Conservation (phyloP, 2,888 invertebrate species). For the Neria commutata region DNA sequence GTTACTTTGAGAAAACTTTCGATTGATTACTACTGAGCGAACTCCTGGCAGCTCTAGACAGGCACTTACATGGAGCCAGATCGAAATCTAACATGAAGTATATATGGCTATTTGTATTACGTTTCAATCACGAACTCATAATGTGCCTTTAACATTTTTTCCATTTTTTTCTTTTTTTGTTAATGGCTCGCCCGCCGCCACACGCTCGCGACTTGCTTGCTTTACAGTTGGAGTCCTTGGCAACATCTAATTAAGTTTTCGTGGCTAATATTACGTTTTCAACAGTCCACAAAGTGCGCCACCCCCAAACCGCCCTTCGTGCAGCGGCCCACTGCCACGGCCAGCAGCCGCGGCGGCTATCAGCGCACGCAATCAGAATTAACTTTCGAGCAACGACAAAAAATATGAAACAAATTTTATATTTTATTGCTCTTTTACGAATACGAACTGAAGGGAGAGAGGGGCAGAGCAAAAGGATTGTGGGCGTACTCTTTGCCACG, state of each 20-base stretch:
- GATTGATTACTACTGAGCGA: not conserved
- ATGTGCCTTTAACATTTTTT: not conserved
- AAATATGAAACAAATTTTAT: constrained; percentile 54
- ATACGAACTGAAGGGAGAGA: not conserved
- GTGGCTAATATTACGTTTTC: constrained; percentile 45
- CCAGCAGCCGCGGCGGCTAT: constrained; percentile 14
- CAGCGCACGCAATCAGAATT: constrained; percentile 60
- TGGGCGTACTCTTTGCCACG: constrained; percentile 32
- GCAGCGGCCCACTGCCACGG: not conserved
- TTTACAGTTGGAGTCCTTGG: constrained; percentile 39
- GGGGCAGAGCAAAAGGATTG: constrained; percentile 14
- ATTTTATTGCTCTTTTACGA: constrained; percentile 41
- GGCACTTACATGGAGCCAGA: not conserved
- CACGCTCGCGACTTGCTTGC: too few relatives aligned
- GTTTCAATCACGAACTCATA: constrained; percentile 37
- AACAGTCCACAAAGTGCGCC: constrained; percentile 29
- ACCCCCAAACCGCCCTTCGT: constrained; percentile 3
- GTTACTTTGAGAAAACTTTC: too few relatives aligned
- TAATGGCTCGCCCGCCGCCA: too few relatives aligned
- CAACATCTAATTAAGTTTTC: constrained; percentile 50
- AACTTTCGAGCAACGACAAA: too few relatives aligned
- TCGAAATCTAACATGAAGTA: not conserved
- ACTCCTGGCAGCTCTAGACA: constrained; percentile 1
- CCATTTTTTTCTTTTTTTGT: not conserved
- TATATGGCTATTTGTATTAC: constrained; percentile 28